Conservation (phyloP, 37 sponge, comb jelly and placozoan genomes). For the Dysidea cf. avara region DNA sequence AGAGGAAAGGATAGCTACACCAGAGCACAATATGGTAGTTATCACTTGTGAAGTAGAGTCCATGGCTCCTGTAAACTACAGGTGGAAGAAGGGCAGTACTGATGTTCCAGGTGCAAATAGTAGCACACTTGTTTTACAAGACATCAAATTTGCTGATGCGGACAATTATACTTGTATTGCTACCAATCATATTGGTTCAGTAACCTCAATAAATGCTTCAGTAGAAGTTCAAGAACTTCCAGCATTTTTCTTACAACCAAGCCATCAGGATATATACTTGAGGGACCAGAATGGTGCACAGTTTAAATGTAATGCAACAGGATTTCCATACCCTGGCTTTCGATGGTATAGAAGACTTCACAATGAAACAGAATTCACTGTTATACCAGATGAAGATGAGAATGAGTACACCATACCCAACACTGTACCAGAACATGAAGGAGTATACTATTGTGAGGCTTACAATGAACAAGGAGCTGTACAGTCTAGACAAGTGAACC, state of each 20-base stretch:
- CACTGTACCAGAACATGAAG: too few relatives aligned
- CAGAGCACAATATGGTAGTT: slow-evolving; percentile 1
- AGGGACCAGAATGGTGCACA: too few relatives aligned
- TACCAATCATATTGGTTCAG: neutral
- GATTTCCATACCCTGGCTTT: too few relatives aligned
- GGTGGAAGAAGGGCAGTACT: slow-evolving; percentile 14
- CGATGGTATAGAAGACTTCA: too few relatives aligned
- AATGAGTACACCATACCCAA: too few relatives aligned
- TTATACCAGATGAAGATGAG: too few relatives aligned
- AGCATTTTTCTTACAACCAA: neutral
- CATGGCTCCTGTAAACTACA: slow-evolving; percentile 3
- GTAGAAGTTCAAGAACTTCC: neutral
- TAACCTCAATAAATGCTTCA: neutral
- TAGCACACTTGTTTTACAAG: neutral
- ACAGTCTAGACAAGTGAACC: too few relatives aligned
- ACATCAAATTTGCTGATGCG: neutral
- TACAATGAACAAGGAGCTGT: too few relatives aligned
- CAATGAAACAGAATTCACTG: too few relatives aligned
- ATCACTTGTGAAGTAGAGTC: slow-evolving; percentile 12
- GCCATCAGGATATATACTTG: neutral
- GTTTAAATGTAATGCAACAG: too few relatives aligned
- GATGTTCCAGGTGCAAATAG: neutral
- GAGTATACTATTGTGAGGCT: too few relatives aligned
- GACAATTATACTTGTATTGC: slow-evolving; percentile 1
- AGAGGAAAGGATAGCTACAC: neutral